Percentiles rank a stretch among this genome's conserved stretches.
Evolutionary conservation across 2,113 vertebrate species (phyloP).

Genomic region (Genyomyrus donnyi): DNA sequence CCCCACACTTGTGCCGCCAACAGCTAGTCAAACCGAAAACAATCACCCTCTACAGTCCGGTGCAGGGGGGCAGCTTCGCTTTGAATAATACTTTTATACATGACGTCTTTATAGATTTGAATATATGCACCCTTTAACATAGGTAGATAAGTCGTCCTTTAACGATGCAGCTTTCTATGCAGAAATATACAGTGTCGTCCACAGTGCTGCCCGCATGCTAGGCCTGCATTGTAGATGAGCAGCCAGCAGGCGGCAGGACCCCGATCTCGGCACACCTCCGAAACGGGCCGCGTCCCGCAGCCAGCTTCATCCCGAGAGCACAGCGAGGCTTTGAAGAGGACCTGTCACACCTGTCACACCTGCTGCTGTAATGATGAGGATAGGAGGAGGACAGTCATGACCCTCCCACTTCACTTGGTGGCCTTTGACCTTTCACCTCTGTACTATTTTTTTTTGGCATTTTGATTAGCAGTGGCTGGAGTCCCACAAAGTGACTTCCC

Average conservation of each 20-base stretch:
- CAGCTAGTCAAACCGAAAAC: neutral
- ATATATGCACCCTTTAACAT: slow-evolving; percentile 53
- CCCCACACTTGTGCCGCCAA: neutral
- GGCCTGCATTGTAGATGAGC: slow-evolving; percentile 24
- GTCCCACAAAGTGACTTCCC: neutral
- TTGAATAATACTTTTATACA: slow-evolving; percentile 50
- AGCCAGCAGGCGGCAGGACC: slow-evolving; percentile 20
- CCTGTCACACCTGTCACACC: neutral
- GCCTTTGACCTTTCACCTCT: slow-evolving; percentile 3
- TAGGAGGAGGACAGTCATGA: neutral
- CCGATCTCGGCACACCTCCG: neutral
- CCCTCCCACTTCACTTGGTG: neutral
- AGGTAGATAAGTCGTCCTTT: slow-evolving; percentile 49
- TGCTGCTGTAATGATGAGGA: neutral
- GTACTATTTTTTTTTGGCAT: slow-evolving; percentile 13
- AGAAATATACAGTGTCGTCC: slow-evolving; percentile 44
- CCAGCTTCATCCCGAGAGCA: neutral
- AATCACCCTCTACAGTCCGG: neutral
- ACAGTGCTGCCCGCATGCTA: slow-evolving; percentile 45
- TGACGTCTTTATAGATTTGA: slow-evolving; percentile 43
- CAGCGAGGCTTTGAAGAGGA: neutral
- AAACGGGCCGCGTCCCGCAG: neutral
- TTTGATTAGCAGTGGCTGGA: neutral
- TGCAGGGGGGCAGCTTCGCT: slow-evolving; percentile 28
- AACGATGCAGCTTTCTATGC: slow-evolving; percentile 39